These are phyloP conservation scores for Isoperla grammatica DNA, from an alignment of 2,888 invertebrate species.

Conservation along the genomic window DNA sequence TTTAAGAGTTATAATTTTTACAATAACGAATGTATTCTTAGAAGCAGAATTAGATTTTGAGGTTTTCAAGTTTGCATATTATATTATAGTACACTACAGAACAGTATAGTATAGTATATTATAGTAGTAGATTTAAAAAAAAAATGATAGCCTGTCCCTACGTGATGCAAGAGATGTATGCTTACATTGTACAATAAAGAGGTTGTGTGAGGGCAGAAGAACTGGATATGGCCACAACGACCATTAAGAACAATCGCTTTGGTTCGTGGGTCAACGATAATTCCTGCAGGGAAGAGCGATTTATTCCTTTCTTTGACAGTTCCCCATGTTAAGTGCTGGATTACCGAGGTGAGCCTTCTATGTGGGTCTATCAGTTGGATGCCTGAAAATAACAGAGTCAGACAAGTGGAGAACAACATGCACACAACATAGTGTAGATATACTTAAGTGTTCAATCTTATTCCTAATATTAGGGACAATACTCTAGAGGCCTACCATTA, in stretches of 20 bases:
- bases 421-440: too few species aligned
- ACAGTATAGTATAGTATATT: too few species aligned
- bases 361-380: constrained; percentile 42
- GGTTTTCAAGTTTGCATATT: too few species aligned
- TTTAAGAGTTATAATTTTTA: too few species aligned
- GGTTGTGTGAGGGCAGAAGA: constrained; percentile 60
- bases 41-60: too few species aligned
- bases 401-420: constrained; percentile 5
- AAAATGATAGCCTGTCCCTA: too few species aligned
- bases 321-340: constrained; percentile 64
- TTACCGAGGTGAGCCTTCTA: constrained; percentile 49
- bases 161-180: constrained; percentile 24
- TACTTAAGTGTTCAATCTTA: too few species aligned
- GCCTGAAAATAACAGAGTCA: constrained; percentile 36
- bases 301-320: constrained; percentile 37
- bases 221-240: constrained; percentile 66
- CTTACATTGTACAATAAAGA: constrained; percentile 65
- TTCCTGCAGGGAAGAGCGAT: constrained; percentile 50
- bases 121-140: too few species aligned
- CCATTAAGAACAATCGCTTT: constrained; percentile 65
- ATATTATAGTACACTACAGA: too few species aligned
- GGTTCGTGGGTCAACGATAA: constrained; percentile 57
- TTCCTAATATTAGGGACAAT: too few species aligned
- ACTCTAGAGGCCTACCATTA: constrained; percentile 48
- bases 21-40: too few species aligned